Evolutionary conservation across 2,888 invertebrate species (phyloP).

Genomic region (Bembecia ichneumoniformis): DNA sequence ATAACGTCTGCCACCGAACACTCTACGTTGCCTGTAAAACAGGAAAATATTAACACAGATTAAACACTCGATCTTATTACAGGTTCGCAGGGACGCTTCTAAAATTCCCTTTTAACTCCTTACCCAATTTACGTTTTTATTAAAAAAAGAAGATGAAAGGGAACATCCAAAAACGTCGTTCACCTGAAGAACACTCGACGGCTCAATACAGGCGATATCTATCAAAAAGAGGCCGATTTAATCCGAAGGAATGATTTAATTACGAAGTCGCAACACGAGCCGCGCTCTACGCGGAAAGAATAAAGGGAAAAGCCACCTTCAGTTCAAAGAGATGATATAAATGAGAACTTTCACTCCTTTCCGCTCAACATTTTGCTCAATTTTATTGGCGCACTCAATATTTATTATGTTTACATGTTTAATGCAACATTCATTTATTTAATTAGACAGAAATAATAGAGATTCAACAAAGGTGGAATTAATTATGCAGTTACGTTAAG

Average conservation of each 20-base stretch:
- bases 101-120: constrained; percentile 15
- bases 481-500: too few species aligned
- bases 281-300: constrained; percentile 22
- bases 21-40: background rate
- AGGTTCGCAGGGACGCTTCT: background rate
- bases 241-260: constrained; percentile 58
- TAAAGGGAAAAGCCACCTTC: constrained; percentile 38
- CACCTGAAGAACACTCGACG: constrained; percentile 36
- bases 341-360: constrained; percentile 36
- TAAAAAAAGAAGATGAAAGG: constrained; percentile 40
- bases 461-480: too few species aligned
- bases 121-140: constrained; percentile 24
- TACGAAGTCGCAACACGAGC: constrained; percentile 52
- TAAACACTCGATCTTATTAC: background rate
- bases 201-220: constrained; percentile 43
- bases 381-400: constrained; percentile 11
- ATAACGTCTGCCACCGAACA: background rate
- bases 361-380: constrained; percentile 33
- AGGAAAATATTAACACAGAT: background rate
- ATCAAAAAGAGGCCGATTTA: constrained; percentile 45
- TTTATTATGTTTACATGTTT: background rate
- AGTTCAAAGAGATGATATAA: constrained; percentile 46
- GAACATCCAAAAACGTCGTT: constrained; percentile 22
- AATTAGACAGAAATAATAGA: too few species aligned
- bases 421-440: background rate